phyloP scores from a whole-genome alignment of 2,888 invertebrate species.

The Patella caerulea region DNA sequence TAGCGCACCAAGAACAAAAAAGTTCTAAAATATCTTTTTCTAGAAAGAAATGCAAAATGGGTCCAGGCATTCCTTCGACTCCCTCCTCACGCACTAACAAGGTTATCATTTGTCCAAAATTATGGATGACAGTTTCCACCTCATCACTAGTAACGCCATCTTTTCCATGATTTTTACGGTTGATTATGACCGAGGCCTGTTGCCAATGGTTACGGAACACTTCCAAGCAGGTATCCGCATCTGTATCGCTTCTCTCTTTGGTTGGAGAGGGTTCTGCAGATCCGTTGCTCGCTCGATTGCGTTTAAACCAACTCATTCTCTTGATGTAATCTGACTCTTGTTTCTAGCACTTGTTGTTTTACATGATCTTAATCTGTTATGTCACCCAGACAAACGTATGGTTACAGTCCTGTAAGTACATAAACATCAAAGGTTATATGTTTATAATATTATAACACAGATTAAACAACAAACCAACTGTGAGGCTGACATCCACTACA shows the following conservation, averaged over 20 bases:
- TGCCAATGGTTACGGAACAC: conserved; percentile 96
- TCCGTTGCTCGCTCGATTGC: conserved; percentile 26
- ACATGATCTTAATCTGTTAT: too few relatives aligned
- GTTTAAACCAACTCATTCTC: conserved; percentile 36
- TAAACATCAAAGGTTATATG: too few relatives aligned
- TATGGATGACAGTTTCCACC: conserved; percentile 90
- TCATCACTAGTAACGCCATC: conserved; percentile 77
- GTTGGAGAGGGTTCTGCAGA: not conserved
- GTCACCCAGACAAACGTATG: too few relatives aligned
- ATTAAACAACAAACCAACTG: too few relatives aligned
- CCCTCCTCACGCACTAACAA: conserved; percentile 82
- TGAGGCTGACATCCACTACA: too few relatives aligned
- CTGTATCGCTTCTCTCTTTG: conserved; percentile 73
- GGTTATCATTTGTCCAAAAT: conserved; percentile 91
- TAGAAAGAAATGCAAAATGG: conserved; percentile 80
- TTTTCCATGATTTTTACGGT: conserved; percentile 22
- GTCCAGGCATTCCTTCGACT: conserved; percentile 72
- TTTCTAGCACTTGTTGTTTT: too few relatives aligned
- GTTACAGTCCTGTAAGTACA: too few relatives aligned
- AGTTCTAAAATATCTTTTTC: conserved; percentile 89
- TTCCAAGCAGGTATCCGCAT: conserved; percentile 85
- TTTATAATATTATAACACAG: too few relatives aligned
- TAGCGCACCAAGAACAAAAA: conserved; percentile 86
- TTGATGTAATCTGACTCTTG: not conserved
- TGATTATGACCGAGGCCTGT: conserved; percentile 84